Percentiles rank a stretch among this genome's conserved stretches.
Evolutionary conservation across 2,888 invertebrate genomes (phyloP).

Genomic region (Orthosia gothica): DNA sequence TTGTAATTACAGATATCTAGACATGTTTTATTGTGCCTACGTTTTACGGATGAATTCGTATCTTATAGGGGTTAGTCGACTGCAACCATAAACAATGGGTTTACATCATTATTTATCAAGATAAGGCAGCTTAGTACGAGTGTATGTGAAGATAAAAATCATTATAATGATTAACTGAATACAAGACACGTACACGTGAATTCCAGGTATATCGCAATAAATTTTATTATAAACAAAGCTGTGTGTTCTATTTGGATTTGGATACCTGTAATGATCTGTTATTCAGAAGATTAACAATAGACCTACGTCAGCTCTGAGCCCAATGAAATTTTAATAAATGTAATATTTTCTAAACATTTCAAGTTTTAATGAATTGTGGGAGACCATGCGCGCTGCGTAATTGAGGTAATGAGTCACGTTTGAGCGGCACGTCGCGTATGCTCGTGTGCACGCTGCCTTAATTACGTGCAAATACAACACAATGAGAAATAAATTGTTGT

Average conservation of each 20-base stretch:
- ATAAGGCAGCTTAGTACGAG: constrained; percentile 40
- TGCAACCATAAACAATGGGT: constrained; percentile 41
- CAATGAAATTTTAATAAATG: constrained; percentile 39
- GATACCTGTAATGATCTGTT: constrained; percentile 6
- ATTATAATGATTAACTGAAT: constrained; percentile 43
- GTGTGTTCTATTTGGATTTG: constrained; percentile 23
- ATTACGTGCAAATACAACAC: constrained; percentile 73
- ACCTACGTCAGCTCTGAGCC: constrained; percentile 18
- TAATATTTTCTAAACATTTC: constrained; percentile 50
- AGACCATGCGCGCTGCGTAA: constrained; percentile 70
- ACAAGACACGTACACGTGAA: constrained; percentile 28
- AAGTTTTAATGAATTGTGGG: constrained; percentile 62
- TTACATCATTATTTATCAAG: constrained; percentile 49
- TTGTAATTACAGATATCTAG: constrained; percentile 17
- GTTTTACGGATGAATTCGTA: constrained; percentile 21
- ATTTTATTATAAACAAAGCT: constrained; percentile 26
- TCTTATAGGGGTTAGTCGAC: constrained; percentile 22
- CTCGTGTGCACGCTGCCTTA: constrained; percentile 68
- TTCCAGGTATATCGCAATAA: constrained; percentile 33
- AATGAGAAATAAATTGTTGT: constrained; percentile 72
- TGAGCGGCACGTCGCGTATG: constrained; percentile 49
- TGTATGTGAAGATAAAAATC: constrained; percentile 47
- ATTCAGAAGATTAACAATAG: constrained; percentile 12
- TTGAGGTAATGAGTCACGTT: constrained; percentile 80
- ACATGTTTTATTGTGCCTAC: constrained; percentile 25